A percentile compares a stretch with the other conserved stretches of the same genome.
Evolutionary conservation across 2,888 invertebrate genomes (phyloP).

Genomic region (Gymnoscelis rufifasciata): DNA sequence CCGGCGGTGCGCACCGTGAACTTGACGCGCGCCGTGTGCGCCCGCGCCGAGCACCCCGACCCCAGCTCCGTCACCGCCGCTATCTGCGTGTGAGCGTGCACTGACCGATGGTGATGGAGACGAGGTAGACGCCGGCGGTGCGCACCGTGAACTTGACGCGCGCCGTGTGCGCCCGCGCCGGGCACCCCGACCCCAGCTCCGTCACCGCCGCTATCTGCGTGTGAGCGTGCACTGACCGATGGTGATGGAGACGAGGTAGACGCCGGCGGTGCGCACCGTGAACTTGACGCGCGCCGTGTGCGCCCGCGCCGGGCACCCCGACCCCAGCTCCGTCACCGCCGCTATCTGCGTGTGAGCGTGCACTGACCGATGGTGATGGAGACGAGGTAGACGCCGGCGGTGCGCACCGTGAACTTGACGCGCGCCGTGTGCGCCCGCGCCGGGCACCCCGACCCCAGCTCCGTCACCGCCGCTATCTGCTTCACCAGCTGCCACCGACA

Average conservation of each 20-base stretch:
- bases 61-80: constrained; percentile 93
- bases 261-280: constrained; percentile 93
- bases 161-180: constrained; percentile 90
- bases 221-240: too few relatives aligned
- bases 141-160: constrained; percentile 95
- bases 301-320: constrained; percentile 90
- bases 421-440: constrained; percentile 91
- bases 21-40: constrained; percentile 92
- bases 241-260: constrained; percentile 92
- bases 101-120: too few relatives aligned
- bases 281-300: constrained; percentile 94
- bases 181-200: constrained; percentile 93
- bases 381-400: constrained; percentile 93
- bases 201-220: too few relatives aligned
- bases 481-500: constrained; percentile 19
- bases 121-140: constrained; percentile 92
- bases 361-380: too few relatives aligned
- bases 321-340: constrained; percentile 93
- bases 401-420: constrained; percentile 94
- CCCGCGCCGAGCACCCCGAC: constrained; percentile 90
- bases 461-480: constrained; percentile 89
- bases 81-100: too few relatives aligned
- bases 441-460: constrained; percentile 93
- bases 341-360: too few relatives aligned
- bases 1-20: constrained; percentile 96